Percentiles rank a stretch among this genome's conserved stretches.
phyloP scores from a whole-genome alignment of 2,113 vertebrate genomes.

The Cyrtonyx montezumae region DNA sequence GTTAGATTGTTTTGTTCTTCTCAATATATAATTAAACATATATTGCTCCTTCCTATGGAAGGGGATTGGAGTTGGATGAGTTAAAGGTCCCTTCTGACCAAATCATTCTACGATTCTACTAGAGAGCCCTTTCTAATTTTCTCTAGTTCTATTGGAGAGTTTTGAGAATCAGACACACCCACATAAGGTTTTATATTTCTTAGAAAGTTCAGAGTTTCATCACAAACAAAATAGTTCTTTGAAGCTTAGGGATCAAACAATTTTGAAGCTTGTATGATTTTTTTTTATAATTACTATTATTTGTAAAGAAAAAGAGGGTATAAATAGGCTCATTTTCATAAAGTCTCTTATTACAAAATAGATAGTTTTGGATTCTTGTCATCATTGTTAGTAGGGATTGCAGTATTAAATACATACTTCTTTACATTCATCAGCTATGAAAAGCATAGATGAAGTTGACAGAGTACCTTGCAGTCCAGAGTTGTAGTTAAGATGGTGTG shows the following conservation, averaged over 20 bases:
- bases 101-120: no score
- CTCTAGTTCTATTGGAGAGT: no score
- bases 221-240: background rate
- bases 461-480: fast-evolving
- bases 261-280: background rate
- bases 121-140: no score
- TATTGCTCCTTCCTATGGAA: background rate
- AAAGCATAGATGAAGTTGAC: background rate
- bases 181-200: background rate
- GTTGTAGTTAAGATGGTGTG: background rate
- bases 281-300: background rate
- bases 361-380: background rate
- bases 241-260: background rate
- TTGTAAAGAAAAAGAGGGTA: background rate
- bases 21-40: background rate
- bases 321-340: background rate
- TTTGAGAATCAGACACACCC: background rate
- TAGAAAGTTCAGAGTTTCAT: background rate
- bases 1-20: background rate
- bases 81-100: no score
- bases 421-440: background rate
- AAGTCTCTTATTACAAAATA: background rate
- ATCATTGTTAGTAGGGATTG: background rate
- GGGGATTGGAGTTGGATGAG: no score
- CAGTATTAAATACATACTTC: background rate